These are phyloP conservation scores for Drosophila putrida DNA, from an alignment of 2,888 invertebrate species.

Conservation along the genomic window DNA sequence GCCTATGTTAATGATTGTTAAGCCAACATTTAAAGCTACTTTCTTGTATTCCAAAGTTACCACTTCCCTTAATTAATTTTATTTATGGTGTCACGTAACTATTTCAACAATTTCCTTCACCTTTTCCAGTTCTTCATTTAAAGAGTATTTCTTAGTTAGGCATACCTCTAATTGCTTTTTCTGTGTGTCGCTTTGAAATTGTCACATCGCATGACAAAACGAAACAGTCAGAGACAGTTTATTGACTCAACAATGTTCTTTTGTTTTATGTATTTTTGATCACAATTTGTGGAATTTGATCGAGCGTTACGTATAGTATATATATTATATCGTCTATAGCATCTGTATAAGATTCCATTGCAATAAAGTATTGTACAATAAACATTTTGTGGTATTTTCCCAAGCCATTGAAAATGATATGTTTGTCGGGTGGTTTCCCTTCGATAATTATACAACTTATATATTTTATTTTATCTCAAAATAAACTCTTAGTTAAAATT, in stretches of 20 bases:
- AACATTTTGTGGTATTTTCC: constrained; percentile 18
- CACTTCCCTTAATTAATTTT: neutral
- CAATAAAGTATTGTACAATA: neutral
- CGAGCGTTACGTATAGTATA: constrained; percentile 17
- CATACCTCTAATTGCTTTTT: neutral
- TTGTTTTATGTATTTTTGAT: constrained; percentile 62
- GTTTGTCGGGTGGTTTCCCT: neutral
- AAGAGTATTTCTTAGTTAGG: constrained; percentile 9
- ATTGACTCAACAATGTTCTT: constrained; percentile 61
- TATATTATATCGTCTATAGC: neutral
- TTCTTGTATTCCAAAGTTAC: neutral
- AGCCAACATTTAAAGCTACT: too few species aligned
- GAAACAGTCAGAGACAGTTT: constrained; percentile 51
- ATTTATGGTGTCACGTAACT: neutral
- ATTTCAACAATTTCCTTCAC: neutral
- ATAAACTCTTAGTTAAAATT: neutral
- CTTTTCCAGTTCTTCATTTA: neutral
- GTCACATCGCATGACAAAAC: constrained; percentile 51
- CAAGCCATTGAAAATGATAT: constrained; percentile 16
- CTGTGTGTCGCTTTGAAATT: constrained; percentile 32
- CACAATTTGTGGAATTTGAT: constrained; percentile 53
- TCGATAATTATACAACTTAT: constrained; percentile 15
- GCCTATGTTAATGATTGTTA: neutral
- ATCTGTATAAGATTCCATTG: constrained; percentile 2
- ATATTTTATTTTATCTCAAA: neutral